Evolutionary conservation across 2,113 vertebrate species (phyloP), one percentile per base, ranked within the genome.

Genomic region (Porphyrio hochstetteri): DNA sequence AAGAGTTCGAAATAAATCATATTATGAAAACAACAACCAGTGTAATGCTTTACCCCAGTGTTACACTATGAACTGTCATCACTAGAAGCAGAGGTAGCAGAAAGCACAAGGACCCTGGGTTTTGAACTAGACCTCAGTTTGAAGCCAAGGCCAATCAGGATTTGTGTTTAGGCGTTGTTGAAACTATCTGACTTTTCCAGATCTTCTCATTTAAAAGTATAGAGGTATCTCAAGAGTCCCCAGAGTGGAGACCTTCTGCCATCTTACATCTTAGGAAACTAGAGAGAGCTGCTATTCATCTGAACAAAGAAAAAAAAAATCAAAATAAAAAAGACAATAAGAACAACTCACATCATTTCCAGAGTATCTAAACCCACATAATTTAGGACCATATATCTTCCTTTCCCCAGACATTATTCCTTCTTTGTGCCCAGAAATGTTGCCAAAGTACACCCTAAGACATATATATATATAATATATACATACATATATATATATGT

Each of bases 41-140:
- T 0, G 0, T 8, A 64, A 42, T 53, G 27, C 63, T 57, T 56
- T 70, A 46, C 70, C 13, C 11, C 3, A 0, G 2, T 40, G 31
- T 7, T 60, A 25, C 31, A 25, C 21, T 64, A 11, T 42, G 27
- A 76, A 46, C 50, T 1, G 0, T 57, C 27, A 24, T 16, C 11
- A 12, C 27, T 76, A 81, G 65, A 50, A 68, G 12, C 31, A 59
- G 21, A 70, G 5, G 24, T 16, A 42, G 14, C n/a, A 35, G 12
- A 72, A 74, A 74, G 28, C 36, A 68, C 50, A 80, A 69, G 13
- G 55, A 64, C 28, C 35, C 38, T 6, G 29, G 5, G 10, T 10
- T 68, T 56, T 59, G 18, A 87, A 69, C 56, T 50, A 83, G 38
- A 50, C 55, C 21, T 76, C n/a, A 65, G 1, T 46, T 5, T 57